Percentiles rank a stretch among this genome's conserved stretches.
phyloP scores from a whole-genome alignment of 2,113 vertebrate species.

The Smithornis capensis region DNA sequence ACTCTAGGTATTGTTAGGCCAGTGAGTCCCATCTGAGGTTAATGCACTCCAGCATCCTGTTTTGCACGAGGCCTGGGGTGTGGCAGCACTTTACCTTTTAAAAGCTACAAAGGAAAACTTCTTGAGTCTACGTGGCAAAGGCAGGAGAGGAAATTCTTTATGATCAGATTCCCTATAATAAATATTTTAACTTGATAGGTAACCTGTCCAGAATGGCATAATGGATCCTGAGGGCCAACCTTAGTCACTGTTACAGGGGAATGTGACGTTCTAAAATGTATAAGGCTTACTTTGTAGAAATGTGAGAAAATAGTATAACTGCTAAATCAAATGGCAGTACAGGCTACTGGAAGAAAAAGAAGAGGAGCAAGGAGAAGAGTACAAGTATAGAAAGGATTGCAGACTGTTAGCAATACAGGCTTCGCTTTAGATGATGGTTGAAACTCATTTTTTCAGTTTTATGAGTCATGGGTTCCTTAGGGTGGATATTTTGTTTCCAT shows the following conservation, averaged over 20 bases:
- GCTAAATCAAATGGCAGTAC: neutral
- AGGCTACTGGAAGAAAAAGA: neutral
- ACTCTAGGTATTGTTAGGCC: neutral
- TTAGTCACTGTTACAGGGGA: neutral
- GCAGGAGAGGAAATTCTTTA: neutral
- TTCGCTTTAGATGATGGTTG: constrained; percentile 18
- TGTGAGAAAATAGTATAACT: neutral
- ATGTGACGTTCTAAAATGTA: neutral
- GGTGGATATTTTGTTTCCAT: constrained; percentile 6
- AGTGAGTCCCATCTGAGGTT: neutral
- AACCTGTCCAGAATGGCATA: neutral
- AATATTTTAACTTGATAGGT: neutral
- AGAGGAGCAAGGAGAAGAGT: neutral
- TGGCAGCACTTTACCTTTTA: neutral
- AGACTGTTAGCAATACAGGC: neutral
- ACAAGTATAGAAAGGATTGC: neutral
- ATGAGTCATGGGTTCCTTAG: neutral
- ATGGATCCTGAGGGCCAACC: neutral
- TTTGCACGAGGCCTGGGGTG: neutral
- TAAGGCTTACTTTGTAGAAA: neutral
- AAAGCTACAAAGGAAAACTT: neutral
- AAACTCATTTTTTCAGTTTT: neutral
- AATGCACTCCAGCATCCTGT: neutral
- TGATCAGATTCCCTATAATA: neutral
- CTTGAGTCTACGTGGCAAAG: neutral